Evolutionary conservation across 2,113 vertebrate species (phyloP), one percentile per base, ranked within the genome.

Genomic region (Numida meleagris): DNA sequence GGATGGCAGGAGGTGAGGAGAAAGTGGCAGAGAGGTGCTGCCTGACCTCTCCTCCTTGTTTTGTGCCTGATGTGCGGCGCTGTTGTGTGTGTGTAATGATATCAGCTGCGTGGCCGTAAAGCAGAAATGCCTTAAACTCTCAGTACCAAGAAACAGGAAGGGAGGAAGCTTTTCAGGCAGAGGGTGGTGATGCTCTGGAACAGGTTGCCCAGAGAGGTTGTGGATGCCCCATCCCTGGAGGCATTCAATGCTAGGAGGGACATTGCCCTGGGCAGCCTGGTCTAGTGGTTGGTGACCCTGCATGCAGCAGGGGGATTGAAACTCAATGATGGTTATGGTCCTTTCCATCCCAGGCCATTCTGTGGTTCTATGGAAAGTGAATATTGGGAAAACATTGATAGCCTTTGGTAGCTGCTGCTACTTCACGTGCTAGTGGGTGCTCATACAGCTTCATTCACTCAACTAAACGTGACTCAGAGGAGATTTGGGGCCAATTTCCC

Each of bases 401-500:
- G 74, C 27, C 24, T 96, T 70, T 6, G 0, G 29, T 12, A 9
- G 11, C 38, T 72, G 74, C 71, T 89, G 17, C 51, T 50, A 74
- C 80, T 23, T 27, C 76, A 43, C 29, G 71, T 90, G 86, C 55
- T 65, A 77, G 81, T 8, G 16, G 76, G 83, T 8, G 1, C 55
- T 87, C 51, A 68, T 1, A 48, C 80, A 89, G 77, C 40, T 96
- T 88, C 72, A 71, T 59, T 82, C 76, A 83, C 59, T 93, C 59
- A 45, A 27, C 2, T 95, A 85, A 90, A 51, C 59, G 3, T 90
- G 67, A 45, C 59, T 78, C 36, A 0, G 18, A 72, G 82, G 72
- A 92, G 55, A 27, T 42, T 62, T 63, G 43, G 87, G 91, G 85
- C 88, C 93, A 96, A 86, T 82, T 83, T 92, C 88, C 55, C 15